Evolutionary conservation across 2,113 vertebrate species (phyloP), one percentile per base, ranked within the genome.

Genomic region (Bufo gargarizans): DNA sequence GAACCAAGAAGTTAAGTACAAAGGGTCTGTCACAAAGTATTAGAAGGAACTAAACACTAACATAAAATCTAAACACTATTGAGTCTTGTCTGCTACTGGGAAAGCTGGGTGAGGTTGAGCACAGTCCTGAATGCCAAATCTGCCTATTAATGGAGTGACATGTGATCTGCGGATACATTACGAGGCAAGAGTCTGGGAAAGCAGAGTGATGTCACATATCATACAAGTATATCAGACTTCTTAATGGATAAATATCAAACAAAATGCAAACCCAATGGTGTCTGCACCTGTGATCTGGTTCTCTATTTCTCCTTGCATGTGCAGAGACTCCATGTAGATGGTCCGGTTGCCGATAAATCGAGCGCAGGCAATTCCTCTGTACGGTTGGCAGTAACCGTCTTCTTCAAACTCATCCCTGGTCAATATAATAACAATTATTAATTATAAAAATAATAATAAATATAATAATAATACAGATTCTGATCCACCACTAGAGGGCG

Each of bases 301-400:
- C 93, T 99, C 98, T 77, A 99, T 99, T 91, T 99, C 98, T 0
- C 98, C 98, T 91, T 99, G 98, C 98, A 99, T 99, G 89, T 99
- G 98, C 91, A 99, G 89, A n/a, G 98, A 99, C 89, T 99, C 98
- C 90, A 99, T 98, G 4, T 97, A 99, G 91, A 99, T 97, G 85
- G 97, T 99, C 84, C 97, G 95, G 92, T 99, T 99, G 0, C 97
- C 97, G 6, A 99, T 99, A 89, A 99, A 99, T 5, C 98, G 96
- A 0, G 98, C 98, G 0, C 98, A 99, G 12, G 98, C 98, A 0
- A 99, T 99, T n/a, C 98, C 98, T 92, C 98, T 92, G 95, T 99
- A 99, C 0, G 98, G 98, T 93, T 99, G 98, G 91, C 98, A 99
- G 91, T 99, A 99, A 9, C 98, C 98, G 0, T 99, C 98, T 85